Base-by-base conservation (phyloP, 2,888 invertebrate species). In the Pterostichus madidus region DNA sequence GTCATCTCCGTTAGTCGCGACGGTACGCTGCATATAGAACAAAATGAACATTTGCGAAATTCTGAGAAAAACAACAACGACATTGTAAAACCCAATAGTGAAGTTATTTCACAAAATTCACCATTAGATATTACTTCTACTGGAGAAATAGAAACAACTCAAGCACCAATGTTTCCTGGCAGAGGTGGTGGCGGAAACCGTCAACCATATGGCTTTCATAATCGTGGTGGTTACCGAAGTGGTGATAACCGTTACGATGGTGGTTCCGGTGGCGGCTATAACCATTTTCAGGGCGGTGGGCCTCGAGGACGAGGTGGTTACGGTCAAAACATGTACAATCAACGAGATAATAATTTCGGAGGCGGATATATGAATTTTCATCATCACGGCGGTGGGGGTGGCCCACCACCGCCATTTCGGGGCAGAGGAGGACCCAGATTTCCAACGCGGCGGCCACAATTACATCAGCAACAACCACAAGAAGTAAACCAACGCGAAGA, bases 91-190 rank as follows among this genome's bases (percentile, higher is more conserved):
- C 59, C 64, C 5, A 83, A 78, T 13, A 61, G 11, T 39, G 77
- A 77, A 5, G 11, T 35, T 35, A 56, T 77, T n/a, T 49, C 39
- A n/a, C 49, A 68, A 49, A 82, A 52, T 71, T 75, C 46, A 2
- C 71, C 73, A 53, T 15, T 83, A 8, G 76, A 83, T 44, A 17
- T 76, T 46, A 82, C 49, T 44, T 73, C 84, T 15, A 44, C 75
- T 8, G 52, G 44, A 15, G 84, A 84, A 64, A 85, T 84, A 39
- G 88, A 85, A 84, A 52, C 90, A 2, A 90, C 89, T 31, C 91
- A 93, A 87, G 92, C 92, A 11, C 95, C 95, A 0, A 91, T 94
- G 87, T 94, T 94, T 87, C 93, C 94, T 24, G 93, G 93, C 6
- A 91, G 92, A 77, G 91, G 92, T 1, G 91, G 92, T 1, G 90